phyloP scores from a whole-genome alignment of 2,888 invertebrate species.

The Eretmocerus hayati region DNA sequence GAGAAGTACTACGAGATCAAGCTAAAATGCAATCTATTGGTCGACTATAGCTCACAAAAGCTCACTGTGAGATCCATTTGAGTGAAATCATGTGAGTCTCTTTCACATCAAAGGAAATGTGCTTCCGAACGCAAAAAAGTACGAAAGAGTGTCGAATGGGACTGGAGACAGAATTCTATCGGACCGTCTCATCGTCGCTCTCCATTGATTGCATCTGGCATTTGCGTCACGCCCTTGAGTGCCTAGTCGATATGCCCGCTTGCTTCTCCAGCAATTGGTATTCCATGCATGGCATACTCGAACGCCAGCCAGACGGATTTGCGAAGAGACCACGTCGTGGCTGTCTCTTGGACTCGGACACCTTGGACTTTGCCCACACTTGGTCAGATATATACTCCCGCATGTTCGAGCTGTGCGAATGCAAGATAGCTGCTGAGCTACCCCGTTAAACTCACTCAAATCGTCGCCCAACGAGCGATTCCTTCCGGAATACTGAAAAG shows the following conservation, averaged over 20 bases:
- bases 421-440: conserved; percentile 14
- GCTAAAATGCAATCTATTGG: conserved; percentile 17
- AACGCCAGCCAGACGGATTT: conserved; percentile 45
- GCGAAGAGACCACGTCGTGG: conserved; percentile 31
- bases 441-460: conserved; percentile 42
- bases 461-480: conserved; percentile 37
- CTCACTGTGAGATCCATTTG: background rate
- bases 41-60: conserved; percentile 7
- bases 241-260: conserved; percentile 45
- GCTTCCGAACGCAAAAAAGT: too few species aligned
- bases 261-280: conserved; percentile 42
- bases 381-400: too few species aligned
- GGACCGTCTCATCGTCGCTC: conserved; percentile 25
- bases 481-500: conserved; percentile 37
- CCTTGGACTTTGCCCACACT: too few species aligned
- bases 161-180: background rate
- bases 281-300: conserved; percentile 33
- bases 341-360: conserved; percentile 13
- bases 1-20: conserved; percentile 11
- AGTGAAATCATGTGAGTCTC: too few species aligned
- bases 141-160: too few species aligned
- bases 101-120: too few species aligned
- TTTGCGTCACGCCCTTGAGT: conserved; percentile 46
- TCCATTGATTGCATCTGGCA: conserved; percentile 46
- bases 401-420: too few species aligned